Conservation (phyloP, 2,113 vertebrate genomes). For the Anthoscopus minutus region DNA sequence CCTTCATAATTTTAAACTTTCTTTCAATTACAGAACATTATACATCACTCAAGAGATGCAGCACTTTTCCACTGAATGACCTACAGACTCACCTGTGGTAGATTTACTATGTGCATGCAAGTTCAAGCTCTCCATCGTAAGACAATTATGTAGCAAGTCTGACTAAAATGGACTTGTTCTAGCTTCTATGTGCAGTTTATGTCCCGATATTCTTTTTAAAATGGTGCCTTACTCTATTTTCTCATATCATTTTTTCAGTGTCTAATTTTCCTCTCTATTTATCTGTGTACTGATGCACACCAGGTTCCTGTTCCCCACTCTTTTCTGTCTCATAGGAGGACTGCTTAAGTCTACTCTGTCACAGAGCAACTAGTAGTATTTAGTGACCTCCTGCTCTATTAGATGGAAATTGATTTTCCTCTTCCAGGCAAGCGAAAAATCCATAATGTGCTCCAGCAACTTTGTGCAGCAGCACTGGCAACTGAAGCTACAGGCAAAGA, state of each 20-base stretch:
- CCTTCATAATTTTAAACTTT: neutral
- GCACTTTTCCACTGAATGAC: neutral
- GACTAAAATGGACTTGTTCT: neutral
- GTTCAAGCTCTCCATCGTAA: neutral
- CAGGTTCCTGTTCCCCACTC: neutral
- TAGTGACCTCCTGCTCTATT: neutral
- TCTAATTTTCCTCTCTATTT: constrained; percentile 14
- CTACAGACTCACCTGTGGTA: neutral
- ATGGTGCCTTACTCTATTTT: neutral
- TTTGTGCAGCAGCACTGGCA: neutral
- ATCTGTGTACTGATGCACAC: neutral
- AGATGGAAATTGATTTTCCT: constrained; percentile 43
- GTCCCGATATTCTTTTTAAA: neutral
- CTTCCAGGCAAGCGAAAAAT: constrained; percentile 21
- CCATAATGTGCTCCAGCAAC: constrained; percentile 32
- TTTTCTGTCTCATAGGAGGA: neutral
- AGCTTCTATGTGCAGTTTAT: neutral
- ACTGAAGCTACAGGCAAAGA: neutral
- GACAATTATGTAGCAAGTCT: neutral
- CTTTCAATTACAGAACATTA: neutral
- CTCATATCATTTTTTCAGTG: neutral
- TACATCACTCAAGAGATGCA: neutral
- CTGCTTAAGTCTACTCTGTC: neutral
- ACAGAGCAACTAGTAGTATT: neutral
- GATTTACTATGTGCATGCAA: neutral